phyloP scores from a whole-genome alignment of 2,888 invertebrate species.

The Abscondita cerata region DNA sequence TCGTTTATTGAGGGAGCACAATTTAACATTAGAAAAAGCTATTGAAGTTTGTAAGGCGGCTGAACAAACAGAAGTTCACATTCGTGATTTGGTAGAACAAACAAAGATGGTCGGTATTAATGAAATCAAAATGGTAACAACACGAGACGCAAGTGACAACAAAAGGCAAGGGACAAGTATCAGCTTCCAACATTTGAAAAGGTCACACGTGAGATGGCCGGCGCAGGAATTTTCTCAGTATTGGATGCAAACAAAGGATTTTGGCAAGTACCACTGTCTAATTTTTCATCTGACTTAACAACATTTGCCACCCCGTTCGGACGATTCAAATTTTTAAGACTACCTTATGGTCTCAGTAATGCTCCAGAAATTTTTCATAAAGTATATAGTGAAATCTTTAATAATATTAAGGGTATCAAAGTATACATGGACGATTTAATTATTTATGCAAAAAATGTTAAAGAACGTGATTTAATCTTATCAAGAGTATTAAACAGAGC shows the following conservation, averaged over 20 bases:
- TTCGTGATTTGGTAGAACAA: not conserved
- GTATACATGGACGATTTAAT: too few species aligned
- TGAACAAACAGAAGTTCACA: conserved; percentile 17
- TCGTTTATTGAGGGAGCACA: not conserved
- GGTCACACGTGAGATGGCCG: conserved; percentile 30
- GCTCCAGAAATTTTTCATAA: too few species aligned
- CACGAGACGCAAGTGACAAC: not conserved
- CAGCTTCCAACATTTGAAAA: conserved; percentile 37
- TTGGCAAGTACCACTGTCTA: too few species aligned
- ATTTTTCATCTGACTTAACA: too few species aligned
- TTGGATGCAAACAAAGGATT: conserved; percentile 33
- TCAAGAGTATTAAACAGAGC: too few species aligned
- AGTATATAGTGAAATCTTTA: too few species aligned
- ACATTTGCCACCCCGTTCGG: too few species aligned
- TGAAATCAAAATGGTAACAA: not conserved
- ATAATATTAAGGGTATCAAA: too few species aligned
- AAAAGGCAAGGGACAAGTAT: not conserved
- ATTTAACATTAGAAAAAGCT: not conserved
- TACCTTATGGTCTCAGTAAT: too few species aligned
- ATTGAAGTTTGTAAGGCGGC: conserved; percentile 24
- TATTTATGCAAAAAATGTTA: too few species aligned
- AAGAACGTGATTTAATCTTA: too few species aligned
- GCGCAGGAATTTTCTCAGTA: conserved; percentile 28
- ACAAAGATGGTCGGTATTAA: not conserved
- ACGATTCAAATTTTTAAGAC: too few species aligned